Base-by-base conservation (phyloP, 2,113 vertebrate species). In the Clarias batrachus region DNA sequence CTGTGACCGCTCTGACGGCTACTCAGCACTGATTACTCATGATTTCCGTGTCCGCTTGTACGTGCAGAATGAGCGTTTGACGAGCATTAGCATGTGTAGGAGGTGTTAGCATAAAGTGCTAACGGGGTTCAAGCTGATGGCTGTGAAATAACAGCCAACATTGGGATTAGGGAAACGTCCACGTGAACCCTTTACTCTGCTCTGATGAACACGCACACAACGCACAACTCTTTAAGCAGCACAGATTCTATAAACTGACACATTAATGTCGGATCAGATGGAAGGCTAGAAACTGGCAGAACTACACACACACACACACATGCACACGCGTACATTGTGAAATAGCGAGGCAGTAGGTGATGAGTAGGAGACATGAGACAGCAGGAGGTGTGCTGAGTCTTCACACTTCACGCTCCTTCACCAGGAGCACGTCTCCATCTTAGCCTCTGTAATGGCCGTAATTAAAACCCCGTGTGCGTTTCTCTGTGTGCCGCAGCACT, bases 41-140 rank as follows among this genome's bases (percentile, higher is more conserved):
- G 60, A 85, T 62, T 87, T 78, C 65, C 87, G 21, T 68, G 65
- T 83, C 74, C 59, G 62, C 63, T 74, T 85, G 80, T 87, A 80
- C 57, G 62, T 88, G 59, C 81, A 83, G 73, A 88, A 73, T 19
- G 65, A 80, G 80, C 10, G 27, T 87, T 68, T 88, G 87, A 83
- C 59, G 52, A 66, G 78, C 62, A 84, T 89, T 85, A 86, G 81
- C 65, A 84, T 86, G 78, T 60, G 80, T 68, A 70, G 85, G 84
- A 56, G 48, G 68, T 81, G 88, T 77, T 87, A 81, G 83, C 71
- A 30, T 87, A 84, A 85, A 73, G 83, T 57, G 54, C 86, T 89
- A 87, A 89, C 59, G 59, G 83, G 82, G 82, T 74, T 85, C 68
- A 87, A 52, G 62, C 56, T 82, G 86, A 87, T 57, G 79, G 76